Percentiles rank a stretch among this genome's conserved stretches.
Conservation (phyloP, 2,888 invertebrate species). For the Enchytraeus crypticus region DNA sequence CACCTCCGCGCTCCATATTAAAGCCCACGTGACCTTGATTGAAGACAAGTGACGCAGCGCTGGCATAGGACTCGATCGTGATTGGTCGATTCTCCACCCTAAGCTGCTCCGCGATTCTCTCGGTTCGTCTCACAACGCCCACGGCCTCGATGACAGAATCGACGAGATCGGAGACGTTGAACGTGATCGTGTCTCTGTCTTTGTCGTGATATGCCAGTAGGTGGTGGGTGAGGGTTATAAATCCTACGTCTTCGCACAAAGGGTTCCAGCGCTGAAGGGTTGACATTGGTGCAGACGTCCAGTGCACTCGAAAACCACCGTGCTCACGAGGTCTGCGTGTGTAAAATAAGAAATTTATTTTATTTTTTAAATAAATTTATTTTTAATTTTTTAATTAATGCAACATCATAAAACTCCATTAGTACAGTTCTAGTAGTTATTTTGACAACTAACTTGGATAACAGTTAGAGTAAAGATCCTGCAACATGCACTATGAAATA, state of each 20-base stretch:
- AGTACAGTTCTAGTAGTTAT: too few species aligned
- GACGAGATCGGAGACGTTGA: slow-evolving; percentile 49
- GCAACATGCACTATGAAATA: too few species aligned
- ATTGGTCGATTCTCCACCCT: slow-evolving; percentile 50
- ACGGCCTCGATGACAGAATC: slow-evolving; percentile 34
- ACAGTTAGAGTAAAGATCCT: too few species aligned
- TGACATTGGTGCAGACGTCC: slow-evolving; percentile 61
- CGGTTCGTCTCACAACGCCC: not conserved
- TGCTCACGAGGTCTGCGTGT: slow-evolving; percentile 60
- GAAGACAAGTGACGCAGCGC: slow-evolving; percentile 66
- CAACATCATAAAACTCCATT: too few species aligned
- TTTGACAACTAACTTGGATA: too few species aligned
- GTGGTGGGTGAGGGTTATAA: slow-evolving; percentile 69
- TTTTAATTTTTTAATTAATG: too few species aligned
- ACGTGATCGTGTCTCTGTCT: slow-evolving; percentile 44
- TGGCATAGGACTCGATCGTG: slow-evolving; percentile 71
- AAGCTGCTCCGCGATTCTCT: not conserved
- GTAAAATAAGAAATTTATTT: too few species aligned
- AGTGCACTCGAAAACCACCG: slow-evolving; percentile 65
- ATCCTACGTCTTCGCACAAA: slow-evolving; percentile 68
- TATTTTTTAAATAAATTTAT: too few species aligned
- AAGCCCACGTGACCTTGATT: slow-evolving; percentile 76
- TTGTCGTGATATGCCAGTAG: slow-evolving; percentile 53
- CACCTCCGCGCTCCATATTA: slow-evolving; percentile 75
- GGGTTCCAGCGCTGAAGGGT: slow-evolving; percentile 68